A percentile compares a stretch with the other conserved stretches of the same genome.
These are phyloP conservation scores for Mycalesis mineus DNA, from an alignment of 2,888 invertebrate species.

Conservation along the genomic window DNA sequence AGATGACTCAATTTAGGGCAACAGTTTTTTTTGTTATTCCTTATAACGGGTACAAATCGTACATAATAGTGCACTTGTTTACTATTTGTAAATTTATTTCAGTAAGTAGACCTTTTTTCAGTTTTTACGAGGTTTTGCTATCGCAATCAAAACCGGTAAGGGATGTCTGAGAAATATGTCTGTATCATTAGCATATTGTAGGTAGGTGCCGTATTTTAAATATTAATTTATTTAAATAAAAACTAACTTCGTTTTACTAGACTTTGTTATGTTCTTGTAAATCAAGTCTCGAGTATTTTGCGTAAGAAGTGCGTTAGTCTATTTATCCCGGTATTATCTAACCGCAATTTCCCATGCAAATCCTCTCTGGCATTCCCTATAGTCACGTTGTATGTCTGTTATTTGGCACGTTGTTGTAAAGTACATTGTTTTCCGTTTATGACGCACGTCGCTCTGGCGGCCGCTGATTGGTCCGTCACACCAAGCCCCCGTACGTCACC, in stretches of 20 bases:
- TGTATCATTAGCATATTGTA: too few relatives aligned
- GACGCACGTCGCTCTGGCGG: constrained; percentile 39
- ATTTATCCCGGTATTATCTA: background rate
- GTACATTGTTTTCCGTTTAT: constrained; percentile 31
- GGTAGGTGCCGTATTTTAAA: too few relatives aligned
- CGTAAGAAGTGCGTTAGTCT: background rate
- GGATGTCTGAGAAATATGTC: too few relatives aligned
- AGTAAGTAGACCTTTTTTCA: too few relatives aligned
- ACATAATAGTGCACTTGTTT: too few relatives aligned
- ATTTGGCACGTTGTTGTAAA: constrained; percentile 11
- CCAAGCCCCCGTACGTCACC: constrained; percentile 64
- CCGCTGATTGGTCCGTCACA: constrained; percentile 42
- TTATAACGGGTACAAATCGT: too few relatives aligned
- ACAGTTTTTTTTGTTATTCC: too few relatives aligned
- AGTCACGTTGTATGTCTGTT: constrained; percentile 3
- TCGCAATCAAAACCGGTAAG: too few relatives aligned
- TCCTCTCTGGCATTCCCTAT: constrained; percentile 15
- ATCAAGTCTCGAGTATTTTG: background rate
- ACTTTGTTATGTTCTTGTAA: background rate
- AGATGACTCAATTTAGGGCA: background rate
- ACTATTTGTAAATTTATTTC: too few relatives aligned
- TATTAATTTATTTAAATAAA: too few relatives aligned
- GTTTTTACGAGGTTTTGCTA: too few relatives aligned
- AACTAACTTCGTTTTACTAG: too few relatives aligned
- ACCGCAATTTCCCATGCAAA: constrained; percentile 1